A percentile compares a stretch with the other conserved stretches of the same genome.
phyloP scores from a whole-genome alignment of 1,140 invertebrate genomes.

The Cydia pomonella region DNA sequence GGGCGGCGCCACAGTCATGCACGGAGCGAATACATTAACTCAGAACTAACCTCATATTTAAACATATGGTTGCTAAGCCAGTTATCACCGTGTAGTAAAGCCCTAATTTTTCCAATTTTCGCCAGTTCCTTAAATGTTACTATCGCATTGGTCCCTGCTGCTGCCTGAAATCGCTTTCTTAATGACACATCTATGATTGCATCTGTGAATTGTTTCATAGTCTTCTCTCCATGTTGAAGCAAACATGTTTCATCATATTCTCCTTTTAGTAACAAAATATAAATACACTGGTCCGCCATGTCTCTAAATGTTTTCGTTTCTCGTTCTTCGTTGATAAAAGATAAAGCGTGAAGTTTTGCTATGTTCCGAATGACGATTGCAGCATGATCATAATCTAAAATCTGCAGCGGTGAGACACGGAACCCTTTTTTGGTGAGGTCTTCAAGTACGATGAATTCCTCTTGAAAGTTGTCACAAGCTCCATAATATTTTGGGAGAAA shows the following conservation, averaged over 20 bases:
- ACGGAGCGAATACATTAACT: too few relatives aligned
- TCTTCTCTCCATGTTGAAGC: not conserved
- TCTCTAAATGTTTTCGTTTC: conserved; percentile 9
- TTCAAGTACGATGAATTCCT: conserved; percentile 14
- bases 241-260: not conserved
- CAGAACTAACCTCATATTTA: conserved; percentile 10
- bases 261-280: not conserved
- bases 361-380: not conserved
- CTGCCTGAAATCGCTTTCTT: not conserved
- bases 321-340: conserved; percentile 8
- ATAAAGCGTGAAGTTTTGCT: conserved; percentile 6
- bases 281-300: not conserved
- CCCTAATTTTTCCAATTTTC: conserved; percentile 39
- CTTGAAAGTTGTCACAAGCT: not conserved
- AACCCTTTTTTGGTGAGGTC: not conserved
- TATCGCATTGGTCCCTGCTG: not conserved
- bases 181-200: not conserved
- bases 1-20: too few relatives aligned
- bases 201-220: conserved; percentile 1
- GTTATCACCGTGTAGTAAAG: conserved; percentile 10
- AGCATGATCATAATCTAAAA: conserved; percentile 7
- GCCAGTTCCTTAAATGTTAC: conserved; percentile 43
- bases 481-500: conserved; percentile 5
- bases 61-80: conserved; percentile 10
- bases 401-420: not conserved